These are phyloP conservation scores for Tyria jacobaeae DNA, from an alignment of 2,888 invertebrate genomes.

Conservation along the genomic window DNA sequence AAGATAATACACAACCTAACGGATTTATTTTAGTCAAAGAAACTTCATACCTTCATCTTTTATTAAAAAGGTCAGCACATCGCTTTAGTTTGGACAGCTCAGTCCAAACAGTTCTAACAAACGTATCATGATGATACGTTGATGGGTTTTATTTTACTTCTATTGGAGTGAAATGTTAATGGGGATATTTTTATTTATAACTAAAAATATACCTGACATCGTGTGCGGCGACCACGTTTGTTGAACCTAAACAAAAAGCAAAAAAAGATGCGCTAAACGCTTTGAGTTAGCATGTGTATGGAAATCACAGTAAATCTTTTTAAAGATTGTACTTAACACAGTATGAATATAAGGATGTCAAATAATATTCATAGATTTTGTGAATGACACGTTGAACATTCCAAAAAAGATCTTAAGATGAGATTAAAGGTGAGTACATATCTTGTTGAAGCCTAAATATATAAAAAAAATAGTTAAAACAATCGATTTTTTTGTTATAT, in stretches of 20 bases:
- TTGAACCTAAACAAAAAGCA: background rate
- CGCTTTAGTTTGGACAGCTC: slow-evolving; percentile 21
- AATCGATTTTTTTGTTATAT: too few species aligned
- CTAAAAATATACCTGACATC: slow-evolving; percentile 55
- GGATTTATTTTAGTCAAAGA: slow-evolving; percentile 9
- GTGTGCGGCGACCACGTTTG: slow-evolving; percentile 52
- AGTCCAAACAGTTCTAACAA: slow-evolving; percentile 39
- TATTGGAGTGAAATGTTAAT: slow-evolving; percentile 50
- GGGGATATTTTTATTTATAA: slow-evolving; percentile 51
- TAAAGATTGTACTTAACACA: background rate
- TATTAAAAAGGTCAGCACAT: slow-evolving; percentile 11
- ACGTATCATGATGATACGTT: slow-evolving; percentile 39
- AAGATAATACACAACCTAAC: background rate
- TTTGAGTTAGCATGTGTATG: background rate
- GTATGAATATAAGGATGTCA: background rate
- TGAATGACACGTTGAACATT: too few species aligned
- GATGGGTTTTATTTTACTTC: slow-evolving; percentile 46
- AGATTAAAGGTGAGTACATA: too few species aligned
- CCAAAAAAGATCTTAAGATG: too few species aligned
- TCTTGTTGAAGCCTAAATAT: too few species aligned
- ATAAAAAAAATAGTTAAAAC: too few species aligned
- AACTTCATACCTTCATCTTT: background rate
- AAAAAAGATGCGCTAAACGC: background rate
- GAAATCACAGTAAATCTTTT: background rate
- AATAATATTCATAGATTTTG: background rate